Conservation (phyloP, 2,888 invertebrate genomes). For the Scaptomyza tumidula region DNA sequence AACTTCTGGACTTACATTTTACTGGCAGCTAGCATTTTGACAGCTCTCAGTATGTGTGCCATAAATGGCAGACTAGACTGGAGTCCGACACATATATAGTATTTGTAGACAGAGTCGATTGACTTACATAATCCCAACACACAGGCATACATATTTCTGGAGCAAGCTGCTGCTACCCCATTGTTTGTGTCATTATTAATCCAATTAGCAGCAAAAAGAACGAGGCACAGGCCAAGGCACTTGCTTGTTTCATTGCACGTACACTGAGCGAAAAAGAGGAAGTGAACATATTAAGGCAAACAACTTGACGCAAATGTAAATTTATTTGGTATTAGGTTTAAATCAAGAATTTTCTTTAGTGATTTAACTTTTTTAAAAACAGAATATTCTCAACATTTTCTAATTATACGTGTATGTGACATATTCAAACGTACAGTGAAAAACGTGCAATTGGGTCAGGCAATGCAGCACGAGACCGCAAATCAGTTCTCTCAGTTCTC, state of each 20-base stretch:
- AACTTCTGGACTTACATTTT: slow-evolving; percentile 37
- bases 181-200: slow-evolving; percentile 76
- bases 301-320: background rate
- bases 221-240: slow-evolving; percentile 36
- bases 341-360: background rate
- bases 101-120: slow-evolving; percentile 44
- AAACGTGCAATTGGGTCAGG: slow-evolving; percentile 52
- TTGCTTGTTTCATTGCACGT: slow-evolving; percentile 37
- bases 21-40: slow-evolving; percentile 51
- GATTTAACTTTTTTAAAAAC: background rate
- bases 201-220: slow-evolving; percentile 72
- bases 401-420: slow-evolving; percentile 12
- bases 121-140: slow-evolving; percentile 63
- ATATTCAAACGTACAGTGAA: too few relatives aligned
- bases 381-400: background rate
- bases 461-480: slow-evolving; percentile 57
- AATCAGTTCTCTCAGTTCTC: slow-evolving; percentile 12
- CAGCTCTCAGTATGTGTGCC: slow-evolving; percentile 39
- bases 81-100: slow-evolving; percentile 35
- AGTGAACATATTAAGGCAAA: background rate
- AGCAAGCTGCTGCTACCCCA: slow-evolving; percentile 47
- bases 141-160: slow-evolving; percentile 21
- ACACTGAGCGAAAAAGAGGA: background rate
- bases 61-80: slow-evolving; percentile 24
- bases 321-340: background rate